A percentile compares a stretch with the other conserved stretches of the same genome.
These are phyloP conservation scores for Marmota monax DNA, from an alignment of 2,113 vertebrate genomes.

Conservation along the genomic window DNA sequence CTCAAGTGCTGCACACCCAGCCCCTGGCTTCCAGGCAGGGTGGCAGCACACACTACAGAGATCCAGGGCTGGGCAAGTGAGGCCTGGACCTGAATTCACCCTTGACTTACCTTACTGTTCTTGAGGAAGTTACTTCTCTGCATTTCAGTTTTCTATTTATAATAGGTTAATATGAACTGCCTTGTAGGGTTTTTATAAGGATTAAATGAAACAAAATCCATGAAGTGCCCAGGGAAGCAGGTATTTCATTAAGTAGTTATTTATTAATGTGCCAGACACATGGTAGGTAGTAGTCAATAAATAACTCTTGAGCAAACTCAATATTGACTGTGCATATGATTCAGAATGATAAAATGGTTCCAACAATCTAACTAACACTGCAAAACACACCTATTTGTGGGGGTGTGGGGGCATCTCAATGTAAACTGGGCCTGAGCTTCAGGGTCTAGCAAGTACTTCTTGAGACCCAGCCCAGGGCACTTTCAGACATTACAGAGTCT, in stretches of 20 bases:
- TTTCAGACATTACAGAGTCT: neutral
- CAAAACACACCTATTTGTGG: neutral
- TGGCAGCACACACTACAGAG: neutral
- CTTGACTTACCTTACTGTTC: neutral
- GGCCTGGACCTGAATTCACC: neutral
- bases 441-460: neutral
- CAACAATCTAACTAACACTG: neutral
- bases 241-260: neutral
- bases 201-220: conserved; percentile 5
- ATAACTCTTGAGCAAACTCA: neutral
- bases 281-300: neutral
- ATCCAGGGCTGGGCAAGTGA: neutral
- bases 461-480: neutral
- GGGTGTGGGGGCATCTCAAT: neutral
- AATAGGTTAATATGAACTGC: neutral
- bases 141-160: neutral
- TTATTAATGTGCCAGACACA: neutral
- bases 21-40: neutral
- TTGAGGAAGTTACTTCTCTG: conserved; percentile 15
- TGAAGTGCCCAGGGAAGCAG: neutral
- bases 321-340: neutral
- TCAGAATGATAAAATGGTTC: neutral
- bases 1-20: neutral
- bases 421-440: neutral
- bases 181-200: neutral